These are phyloP conservation scores for Polypedilum vanderplanki DNA, from an alignment of 1,140 invertebrate species.

Conservation along the genomic window DNA sequence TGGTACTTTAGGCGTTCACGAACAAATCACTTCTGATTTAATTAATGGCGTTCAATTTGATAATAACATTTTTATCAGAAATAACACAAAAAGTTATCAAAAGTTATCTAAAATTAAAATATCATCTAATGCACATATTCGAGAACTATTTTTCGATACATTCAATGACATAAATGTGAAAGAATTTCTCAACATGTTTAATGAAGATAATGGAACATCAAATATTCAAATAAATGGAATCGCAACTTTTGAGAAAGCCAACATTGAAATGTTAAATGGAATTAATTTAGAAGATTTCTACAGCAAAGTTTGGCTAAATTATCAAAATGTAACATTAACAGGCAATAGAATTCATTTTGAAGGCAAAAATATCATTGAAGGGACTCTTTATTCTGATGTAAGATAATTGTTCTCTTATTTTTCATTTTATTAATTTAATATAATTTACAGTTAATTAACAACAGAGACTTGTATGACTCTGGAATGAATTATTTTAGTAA, in stretches of 20 bases:
- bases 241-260: conserved; percentile 31
- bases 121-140: conserved; percentile 29
- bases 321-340: conserved; percentile 29
- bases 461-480: not conserved
- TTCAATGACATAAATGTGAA: conserved; percentile 32
- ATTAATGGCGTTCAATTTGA: conserved; percentile 17
- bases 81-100: not conserved
- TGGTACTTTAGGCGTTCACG: conserved; percentile 32
- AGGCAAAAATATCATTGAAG: not conserved
- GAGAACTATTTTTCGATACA: conserved; percentile 27
- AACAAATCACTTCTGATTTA: not conserved
- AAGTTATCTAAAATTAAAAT: not conserved
- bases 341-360: not conserved
- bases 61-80: not conserved
- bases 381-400: not conserved
- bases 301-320: conserved; percentile 38
- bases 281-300: conserved; percentile 34
- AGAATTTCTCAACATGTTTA: conserved; percentile 32
- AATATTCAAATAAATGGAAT: conserved; percentile 34
- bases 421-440: not conserved
- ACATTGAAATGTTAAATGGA: conserved; percentile 36
- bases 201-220: not conserved
- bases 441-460: not conserved
- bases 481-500: not conserved
- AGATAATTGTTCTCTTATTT: not conserved